Evolutionary conservation across 2,113 vertebrate genomes (phyloP), one percentile per base, ranked within the genome.

Genomic region (Notothenia coriiceps): DNA sequence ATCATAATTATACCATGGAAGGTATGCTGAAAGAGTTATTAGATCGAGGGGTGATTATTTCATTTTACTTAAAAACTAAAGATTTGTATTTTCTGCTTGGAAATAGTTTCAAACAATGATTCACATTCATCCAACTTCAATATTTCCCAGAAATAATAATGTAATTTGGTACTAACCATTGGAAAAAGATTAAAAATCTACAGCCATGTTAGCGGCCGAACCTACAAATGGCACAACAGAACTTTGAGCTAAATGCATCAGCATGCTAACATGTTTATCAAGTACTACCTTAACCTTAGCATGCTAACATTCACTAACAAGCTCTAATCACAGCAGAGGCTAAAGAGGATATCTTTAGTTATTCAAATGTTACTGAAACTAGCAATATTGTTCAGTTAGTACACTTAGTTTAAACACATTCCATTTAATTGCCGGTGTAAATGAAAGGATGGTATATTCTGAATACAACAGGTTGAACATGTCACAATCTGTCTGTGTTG

Each of bases 1-100:
- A 68, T 66, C 61, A 65, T 75, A 74, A 82, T 80, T 75, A 55
- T 71, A 62, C 25, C 29, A 77, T 22, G 1, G n/a, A 17, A 65
- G 61, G 22, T 50, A 50, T 67, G 55, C 68, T 75, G 10, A 56
- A 60, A 59, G 33, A 59, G 49, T 57, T 56, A 33, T 40, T 64
- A 33, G 29, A 62, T 18, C 2, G 10, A 40, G 59, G 43, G 5
- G 18, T 62, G 35, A 7, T 49, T 22, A 72, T 87, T 73, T 8
- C 1, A 47, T 62, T 74, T 59, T 7, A 22, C 60, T 67, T 72
- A 10, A 1, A 55, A 74, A 62, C 52, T 59, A 61, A 74, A 83
- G 35, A 4, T 10, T 29, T 18, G 52, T 52, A 18, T 74, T 46
- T 44, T 62, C 49, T 44, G 33, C 35, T 22, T 29, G 18, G 17